Evolutionary conservation across 2,888 invertebrate species (phyloP), one percentile per base, ranked within the genome.

Genomic region (Dicranocentrus wangi): DNA sequence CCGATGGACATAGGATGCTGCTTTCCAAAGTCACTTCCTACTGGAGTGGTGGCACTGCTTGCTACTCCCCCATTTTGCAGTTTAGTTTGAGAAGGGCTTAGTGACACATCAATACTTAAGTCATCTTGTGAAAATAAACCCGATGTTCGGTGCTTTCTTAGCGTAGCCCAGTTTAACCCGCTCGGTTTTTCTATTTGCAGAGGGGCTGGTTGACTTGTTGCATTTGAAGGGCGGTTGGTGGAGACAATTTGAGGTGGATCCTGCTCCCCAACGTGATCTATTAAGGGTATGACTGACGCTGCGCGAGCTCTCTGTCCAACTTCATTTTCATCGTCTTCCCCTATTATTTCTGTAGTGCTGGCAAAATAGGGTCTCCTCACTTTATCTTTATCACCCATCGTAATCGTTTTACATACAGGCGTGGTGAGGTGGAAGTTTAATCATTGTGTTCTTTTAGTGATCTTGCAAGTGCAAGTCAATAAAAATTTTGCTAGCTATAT

Each of bases 61-160:
- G 8, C 65, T 42, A 1, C 42, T 42, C 25, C 27, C 8, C 8
- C 2, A 47, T 3, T 47, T 47, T 13, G 15, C 15, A n/a, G 15
- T 7, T 3, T 10, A 21, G 10, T n/a, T 7, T 15, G n/a, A 2
- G 69, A 77, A 3, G 61, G 42, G 1, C n/a, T 43, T 1, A 27
- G 17, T 2, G 51, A 51, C 19, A 71, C n/a, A 25, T 71, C 78
- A 19, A 65, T 23, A n/a, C 71, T 71, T 5, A 58, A 1, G 2
- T 78, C 71, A 58, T 78, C 78, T n/a, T 28, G 2, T 1, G 78
- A 70, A 13, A 78, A 78, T 2, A 78, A 25, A 1, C 78, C 78
- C 0, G 78, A 78, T 5, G 23, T 23, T 1, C 78, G 63, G 19
- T 65, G 68, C 19, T 47, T 58, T 28, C 25, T n/a, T n/a, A 10